Evolutionary conservation across 2,797 vertebrate genomes (phyloP).

Genomic region (Periparus ater): DNA sequence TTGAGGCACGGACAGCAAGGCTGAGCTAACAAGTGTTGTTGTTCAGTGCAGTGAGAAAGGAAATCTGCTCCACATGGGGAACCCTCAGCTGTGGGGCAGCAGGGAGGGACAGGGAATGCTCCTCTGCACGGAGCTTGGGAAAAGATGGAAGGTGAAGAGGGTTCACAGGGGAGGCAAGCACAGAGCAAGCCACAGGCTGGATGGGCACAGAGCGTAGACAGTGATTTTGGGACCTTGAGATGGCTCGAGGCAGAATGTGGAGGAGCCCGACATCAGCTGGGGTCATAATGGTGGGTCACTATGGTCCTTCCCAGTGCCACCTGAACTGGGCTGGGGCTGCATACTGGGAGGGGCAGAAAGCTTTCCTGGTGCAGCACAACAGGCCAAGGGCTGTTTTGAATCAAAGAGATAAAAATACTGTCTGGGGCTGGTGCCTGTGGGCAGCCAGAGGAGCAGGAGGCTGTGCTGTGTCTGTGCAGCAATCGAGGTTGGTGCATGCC

Average conservation of each 20-base stretch:
- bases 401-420: neutral
- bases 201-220: rapidly evolving
- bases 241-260: neutral
- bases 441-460: neutral
- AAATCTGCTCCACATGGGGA: neutral
- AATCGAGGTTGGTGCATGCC: neutral
- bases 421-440: neutral
- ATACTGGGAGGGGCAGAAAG: neutral
- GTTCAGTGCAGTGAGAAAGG: neutral
- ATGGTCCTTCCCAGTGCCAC: neutral
- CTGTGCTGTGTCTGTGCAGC: neutral
- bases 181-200: neutral
- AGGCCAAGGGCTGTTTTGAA: neutral
- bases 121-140: neutral
- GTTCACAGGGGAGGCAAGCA: neutral
- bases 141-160: neutral
- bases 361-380: neutral
- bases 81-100: neutral
- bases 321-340: too few relatives aligned
- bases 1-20: neutral
- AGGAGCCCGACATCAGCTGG: neutral
- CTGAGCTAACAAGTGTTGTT: neutral
- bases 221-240: neutral
- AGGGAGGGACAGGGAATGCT: neutral
- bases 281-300: neutral